Evolutionary conservation across 64 coral and sea anemone genomes (phyloP).

Genomic region (Platygyra sinensis): DNA sequence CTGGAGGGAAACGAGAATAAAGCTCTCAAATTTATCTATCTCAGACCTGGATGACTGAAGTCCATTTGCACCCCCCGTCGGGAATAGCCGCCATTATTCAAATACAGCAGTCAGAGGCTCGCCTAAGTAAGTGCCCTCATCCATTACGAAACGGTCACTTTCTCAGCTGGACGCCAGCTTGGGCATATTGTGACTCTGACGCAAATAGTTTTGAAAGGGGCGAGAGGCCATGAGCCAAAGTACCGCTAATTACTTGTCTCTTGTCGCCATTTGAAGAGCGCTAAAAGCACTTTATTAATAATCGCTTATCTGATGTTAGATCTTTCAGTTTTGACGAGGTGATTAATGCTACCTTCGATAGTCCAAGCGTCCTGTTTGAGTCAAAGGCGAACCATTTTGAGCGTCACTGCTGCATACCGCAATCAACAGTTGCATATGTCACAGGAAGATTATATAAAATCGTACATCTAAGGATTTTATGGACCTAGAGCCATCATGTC

Average conservation of each 20-base stretch:
- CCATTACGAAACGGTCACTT: slow-evolving; percentile 17
- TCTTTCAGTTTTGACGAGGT: background rate
- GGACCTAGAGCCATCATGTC: background rate
- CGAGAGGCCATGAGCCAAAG: background rate
- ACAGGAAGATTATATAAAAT: background rate
- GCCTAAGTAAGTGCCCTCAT: background rate
- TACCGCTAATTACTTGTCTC: background rate
- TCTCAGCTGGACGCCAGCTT: background rate
- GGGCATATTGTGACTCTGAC: background rate
- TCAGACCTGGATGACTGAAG: background rate
- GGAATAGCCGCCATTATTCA: background rate
- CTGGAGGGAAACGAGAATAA: background rate
- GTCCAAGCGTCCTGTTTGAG: background rate
- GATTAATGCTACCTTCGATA: background rate
- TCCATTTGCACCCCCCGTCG: slow-evolving; percentile 1
- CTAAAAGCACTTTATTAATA: slow-evolving; percentile 4
- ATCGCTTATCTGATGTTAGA: background rate
- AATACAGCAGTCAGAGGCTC: background rate
- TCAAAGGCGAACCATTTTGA: background rate
- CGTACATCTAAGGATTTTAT: background rate
- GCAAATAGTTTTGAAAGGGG: background rate
- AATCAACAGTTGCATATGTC: background rate
- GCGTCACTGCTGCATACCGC: background rate
- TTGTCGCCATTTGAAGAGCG: background rate
- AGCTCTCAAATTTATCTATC: background rate